phyloP scores from a whole-genome alignment of 2,113 vertebrate genomes.

The Scytalopus superciliaris region DNA sequence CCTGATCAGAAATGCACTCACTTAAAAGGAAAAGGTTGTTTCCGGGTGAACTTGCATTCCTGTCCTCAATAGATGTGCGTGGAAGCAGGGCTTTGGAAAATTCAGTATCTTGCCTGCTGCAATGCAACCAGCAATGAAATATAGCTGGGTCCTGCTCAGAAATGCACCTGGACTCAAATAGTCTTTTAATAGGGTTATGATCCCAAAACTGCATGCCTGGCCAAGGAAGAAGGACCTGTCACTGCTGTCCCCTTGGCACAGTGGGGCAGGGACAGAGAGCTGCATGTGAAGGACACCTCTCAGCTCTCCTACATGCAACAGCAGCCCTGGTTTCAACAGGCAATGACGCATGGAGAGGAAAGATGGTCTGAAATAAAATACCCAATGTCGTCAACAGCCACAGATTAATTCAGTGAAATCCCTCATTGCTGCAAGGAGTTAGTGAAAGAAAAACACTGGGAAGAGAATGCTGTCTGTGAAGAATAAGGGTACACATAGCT shows the following conservation, averaged over 20 bases:
- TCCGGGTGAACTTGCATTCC: constrained; percentile 31
- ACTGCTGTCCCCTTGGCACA: fast-evolving
- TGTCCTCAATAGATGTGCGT: neutral
- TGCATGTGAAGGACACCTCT: neutral
- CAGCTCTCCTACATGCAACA: neutral
- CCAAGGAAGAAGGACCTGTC: neutral
- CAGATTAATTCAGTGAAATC: constrained; percentile 15
- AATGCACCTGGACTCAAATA: fast-evolving
- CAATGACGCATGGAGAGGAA: neutral
- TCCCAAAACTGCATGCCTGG: neutral
- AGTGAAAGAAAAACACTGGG: constrained; percentile 21
- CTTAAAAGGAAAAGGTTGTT: constrained; percentile 53
- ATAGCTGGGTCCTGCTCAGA: neutral
- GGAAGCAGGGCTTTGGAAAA: neutral
- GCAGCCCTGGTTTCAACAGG: neutral
- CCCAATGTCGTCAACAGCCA: neutral
- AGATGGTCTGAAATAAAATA: constrained; percentile 12
- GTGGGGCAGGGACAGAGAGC: neutral
- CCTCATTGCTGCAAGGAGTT: neutral
- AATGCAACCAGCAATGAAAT: neutral
- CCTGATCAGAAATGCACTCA: neutral
- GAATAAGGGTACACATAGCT: neutral
- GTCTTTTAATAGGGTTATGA: neutral
- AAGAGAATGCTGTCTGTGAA: neutral
- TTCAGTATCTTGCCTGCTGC: neutral